Conservation (phyloP, 1,140 invertebrate genomes). For the Leptopilina boulardi region DNA sequence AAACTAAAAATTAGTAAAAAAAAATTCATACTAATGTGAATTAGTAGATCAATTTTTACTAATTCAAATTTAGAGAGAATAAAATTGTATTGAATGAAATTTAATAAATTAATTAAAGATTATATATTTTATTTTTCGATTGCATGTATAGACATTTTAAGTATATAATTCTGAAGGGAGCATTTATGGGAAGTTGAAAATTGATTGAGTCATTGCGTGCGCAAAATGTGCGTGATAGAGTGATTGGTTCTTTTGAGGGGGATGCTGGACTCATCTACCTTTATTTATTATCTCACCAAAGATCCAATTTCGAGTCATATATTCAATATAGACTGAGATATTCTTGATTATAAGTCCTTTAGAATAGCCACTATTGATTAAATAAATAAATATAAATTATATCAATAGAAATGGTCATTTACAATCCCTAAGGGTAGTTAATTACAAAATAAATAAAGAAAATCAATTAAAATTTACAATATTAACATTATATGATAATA, state of each 20-base stretch:
- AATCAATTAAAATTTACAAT: not conserved
- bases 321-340: constrained; percentile 57
- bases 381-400: not conserved
- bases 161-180: not conserved
- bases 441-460: not conserved
- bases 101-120: not conserved
- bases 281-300: constrained; percentile 67
- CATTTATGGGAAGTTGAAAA: not conserved
- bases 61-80: too few relatives aligned
- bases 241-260: constrained; percentile 62
- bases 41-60: too few relatives aligned
- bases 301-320: constrained; percentile 52
- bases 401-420: constrained; percentile 14
- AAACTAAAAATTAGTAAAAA: too few relatives aligned
- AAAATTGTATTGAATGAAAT: not conserved
- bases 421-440: too few relatives aligned
- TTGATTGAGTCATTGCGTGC: constrained; percentile 54
- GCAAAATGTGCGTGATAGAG: constrained; percentile 57
- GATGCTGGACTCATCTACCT: constrained; percentile 60
- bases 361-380: not conserved
- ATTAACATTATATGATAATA: too few relatives aligned
- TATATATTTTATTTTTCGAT: not conserved
- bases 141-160: not conserved
- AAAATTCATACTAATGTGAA: too few relatives aligned
- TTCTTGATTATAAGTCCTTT: constrained; percentile 39